Evolutionary conservation across 2,113 vertebrate species (phyloP).

Genomic region (Sebastes schlegelii): DNA sequence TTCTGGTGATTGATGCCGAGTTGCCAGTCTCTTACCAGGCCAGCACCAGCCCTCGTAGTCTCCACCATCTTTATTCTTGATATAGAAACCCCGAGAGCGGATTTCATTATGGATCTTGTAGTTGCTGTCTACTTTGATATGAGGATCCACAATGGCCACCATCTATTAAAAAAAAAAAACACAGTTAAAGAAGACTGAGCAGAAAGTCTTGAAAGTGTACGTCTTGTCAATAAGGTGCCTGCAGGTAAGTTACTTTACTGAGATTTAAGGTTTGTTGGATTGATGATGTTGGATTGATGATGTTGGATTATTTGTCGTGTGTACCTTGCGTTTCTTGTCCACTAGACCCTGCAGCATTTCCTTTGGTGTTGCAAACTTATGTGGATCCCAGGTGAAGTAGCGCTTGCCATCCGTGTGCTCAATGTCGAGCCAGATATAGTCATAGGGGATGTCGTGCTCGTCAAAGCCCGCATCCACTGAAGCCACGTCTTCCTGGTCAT

Average conservation of each 20-base stretch:
- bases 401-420: conserved; percentile 96
- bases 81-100: conserved; percentile 84
- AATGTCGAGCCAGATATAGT: conserved; percentile 96
- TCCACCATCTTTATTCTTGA: conserved; percentile 91
- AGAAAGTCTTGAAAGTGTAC: neutral
- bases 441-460: conserved; percentile 91
- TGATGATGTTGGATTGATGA: no score
- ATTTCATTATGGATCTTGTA: conserved; percentile 92
- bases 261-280: neutral
- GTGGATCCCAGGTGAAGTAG: conserved; percentile 96
- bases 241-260: neutral
- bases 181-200: neutral
- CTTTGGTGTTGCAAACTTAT: conserved; percentile 88
- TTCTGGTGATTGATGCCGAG: neutral
- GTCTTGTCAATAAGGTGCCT: neutral
- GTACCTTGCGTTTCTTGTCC: conserved; percentile 89
- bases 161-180: conserved; percentile 79
- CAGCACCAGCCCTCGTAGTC: conserved; percentile 97
- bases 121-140: conserved; percentile 91
- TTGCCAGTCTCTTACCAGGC: conserved; percentile 86
- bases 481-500: conserved; percentile 91
- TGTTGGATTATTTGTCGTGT: neutral
- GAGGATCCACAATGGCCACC: conserved; percentile 95
- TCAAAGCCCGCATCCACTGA: conserved; percentile 90
- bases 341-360: conserved; percentile 87